These are phyloP conservation scores for Pseudorhiza aurosa DNA, from an alignment of 30 jellyfish, hydroid and myxozoan genomes.

Conservation along the genomic window DNA sequence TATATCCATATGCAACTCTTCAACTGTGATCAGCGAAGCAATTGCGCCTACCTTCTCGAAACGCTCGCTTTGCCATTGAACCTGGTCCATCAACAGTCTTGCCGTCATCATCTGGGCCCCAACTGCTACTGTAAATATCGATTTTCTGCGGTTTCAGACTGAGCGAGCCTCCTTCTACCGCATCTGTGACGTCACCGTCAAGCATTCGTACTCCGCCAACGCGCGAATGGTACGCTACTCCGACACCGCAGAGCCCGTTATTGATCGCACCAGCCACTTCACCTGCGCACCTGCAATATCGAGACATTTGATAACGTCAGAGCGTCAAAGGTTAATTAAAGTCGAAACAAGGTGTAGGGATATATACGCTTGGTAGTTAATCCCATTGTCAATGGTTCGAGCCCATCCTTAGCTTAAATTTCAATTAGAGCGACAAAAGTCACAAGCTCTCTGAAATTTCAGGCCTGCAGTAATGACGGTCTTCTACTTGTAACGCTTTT, in stretches of 20 bases:
- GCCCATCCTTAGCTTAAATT: no score
- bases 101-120: slow-evolving; percentile 99
- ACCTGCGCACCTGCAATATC: slow-evolving; percentile 88
- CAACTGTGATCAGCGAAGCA: no score
- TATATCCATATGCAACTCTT: no score
- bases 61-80: slow-evolving; percentile 68
- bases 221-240: slow-evolving; percentile 87
- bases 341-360: no score
- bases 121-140: slow-evolving; percentile 93
- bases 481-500: no score
- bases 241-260: slow-evolving; percentile 88
- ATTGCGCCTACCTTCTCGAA: slow-evolving; percentile 64
- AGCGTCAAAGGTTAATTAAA: no score
- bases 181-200: slow-evolving; percentile 98
- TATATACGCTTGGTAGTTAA: no score
- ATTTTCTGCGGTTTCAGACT: slow-evolving; percentile 77
- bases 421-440: no score
- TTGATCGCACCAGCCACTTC: slow-evolving; percentile 89
- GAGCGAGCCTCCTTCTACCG: slow-evolving; percentile 95
- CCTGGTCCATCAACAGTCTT: slow-evolving; percentile 98
- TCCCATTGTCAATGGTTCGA: no score
- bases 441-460: no score
- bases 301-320: no score
- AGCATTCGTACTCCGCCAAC: slow-evolving; percentile 96
- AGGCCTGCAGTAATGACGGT: no score